These are phyloP conservation scores for Falcunculus frontatus DNA, from an alignment of 2,113 vertebrate genomes.

Conservation along the genomic window DNA sequence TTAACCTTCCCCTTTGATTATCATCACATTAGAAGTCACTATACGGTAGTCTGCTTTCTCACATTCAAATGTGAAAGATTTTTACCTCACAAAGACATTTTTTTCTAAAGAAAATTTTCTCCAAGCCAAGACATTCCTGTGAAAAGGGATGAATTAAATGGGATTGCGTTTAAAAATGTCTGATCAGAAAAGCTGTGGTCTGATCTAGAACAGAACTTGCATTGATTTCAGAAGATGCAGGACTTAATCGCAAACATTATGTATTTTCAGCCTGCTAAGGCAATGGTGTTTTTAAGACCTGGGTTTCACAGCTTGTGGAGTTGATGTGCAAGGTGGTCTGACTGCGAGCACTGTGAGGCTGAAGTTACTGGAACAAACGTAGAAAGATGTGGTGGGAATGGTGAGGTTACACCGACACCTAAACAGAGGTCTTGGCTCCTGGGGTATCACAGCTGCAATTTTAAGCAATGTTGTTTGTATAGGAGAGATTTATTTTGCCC, in stretches of 20 bases:
- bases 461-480: not conserved
- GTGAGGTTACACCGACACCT: not conserved
- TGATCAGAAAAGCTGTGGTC: not conserved
- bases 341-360: not conserved
- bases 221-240: not conserved
- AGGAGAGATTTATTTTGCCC: not conserved
- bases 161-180: not conserved
- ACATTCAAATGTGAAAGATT: not conserved
- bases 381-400: not conserved
- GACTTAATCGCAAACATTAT: not conserved
- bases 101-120: not conserved
- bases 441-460: not conserved
- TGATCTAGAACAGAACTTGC: not conserved
- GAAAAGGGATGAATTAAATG: not conserved
- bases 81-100: not conserved
- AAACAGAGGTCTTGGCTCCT: not conserved
- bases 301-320: not conserved
- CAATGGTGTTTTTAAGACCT: not conserved
- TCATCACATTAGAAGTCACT: not conserved
- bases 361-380: not conserved
- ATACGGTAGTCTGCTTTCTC: not conserved
- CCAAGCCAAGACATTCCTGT: not conserved
- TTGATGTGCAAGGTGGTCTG: not conserved
- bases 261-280: not conserved
- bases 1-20: not conserved